These are phyloP conservation scores for Sitta carolinensis DNA, from an alignment of 2,797 vertebrate genomes.

Conservation along the genomic window DNA sequence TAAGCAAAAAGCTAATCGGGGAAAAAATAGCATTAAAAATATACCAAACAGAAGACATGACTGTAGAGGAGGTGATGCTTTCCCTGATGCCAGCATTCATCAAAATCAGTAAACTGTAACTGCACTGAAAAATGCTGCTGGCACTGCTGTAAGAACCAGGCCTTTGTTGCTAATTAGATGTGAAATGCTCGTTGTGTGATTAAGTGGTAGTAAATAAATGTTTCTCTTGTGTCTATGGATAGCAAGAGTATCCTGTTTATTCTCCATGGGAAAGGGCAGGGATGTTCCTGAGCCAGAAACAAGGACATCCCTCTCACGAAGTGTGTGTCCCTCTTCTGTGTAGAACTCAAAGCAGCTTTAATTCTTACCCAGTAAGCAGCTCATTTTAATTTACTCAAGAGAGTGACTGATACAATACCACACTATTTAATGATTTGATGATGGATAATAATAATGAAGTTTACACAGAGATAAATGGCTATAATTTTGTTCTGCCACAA, in stretches of 20 bases:
- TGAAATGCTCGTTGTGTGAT: slow-evolving; percentile 28
- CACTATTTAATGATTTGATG: background rate
- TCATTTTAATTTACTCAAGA: background rate
- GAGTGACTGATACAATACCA: background rate
- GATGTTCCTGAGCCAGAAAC: background rate
- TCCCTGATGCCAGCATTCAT: background rate
- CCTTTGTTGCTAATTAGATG: slow-evolving; percentile 34
- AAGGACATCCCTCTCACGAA: background rate
- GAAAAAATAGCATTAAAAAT: background rate
- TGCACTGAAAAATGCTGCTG: background rate
- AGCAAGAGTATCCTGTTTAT: background rate
- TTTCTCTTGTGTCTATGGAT: slow-evolving; percentile 10
- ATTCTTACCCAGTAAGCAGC: background rate
- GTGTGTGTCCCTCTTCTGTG: background rate
- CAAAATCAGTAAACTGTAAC: background rate
- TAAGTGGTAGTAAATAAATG: slow-evolving; percentile 40
- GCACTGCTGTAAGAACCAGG: background rate
- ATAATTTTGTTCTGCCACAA: background rate
- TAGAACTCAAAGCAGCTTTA: background rate
- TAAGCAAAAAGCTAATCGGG: background rate
- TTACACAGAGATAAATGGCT: background rate
- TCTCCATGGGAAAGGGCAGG: background rate
- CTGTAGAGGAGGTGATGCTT: background rate
- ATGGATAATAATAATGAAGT: background rate
- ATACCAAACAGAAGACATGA: background rate